Evolutionary conservation across 2,888 invertebrate genomes (phyloP), one percentile per base, ranked within the genome.

Genomic region (Dryadula phaetusa): DNA sequence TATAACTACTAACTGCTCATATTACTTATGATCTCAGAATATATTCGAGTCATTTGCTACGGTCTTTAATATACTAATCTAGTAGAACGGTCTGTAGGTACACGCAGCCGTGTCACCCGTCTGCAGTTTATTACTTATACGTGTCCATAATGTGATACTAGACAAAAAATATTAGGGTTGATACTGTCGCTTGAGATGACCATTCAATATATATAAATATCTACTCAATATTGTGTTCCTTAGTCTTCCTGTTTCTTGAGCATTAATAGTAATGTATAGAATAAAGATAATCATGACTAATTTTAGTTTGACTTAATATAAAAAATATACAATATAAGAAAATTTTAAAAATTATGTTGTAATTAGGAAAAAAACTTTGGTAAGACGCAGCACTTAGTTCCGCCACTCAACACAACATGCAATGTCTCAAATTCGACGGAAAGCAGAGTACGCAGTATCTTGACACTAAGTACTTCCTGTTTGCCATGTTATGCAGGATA

Each of bases 71-170:
- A 47, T 46, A 42, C 56, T 37, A 64, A 64, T 58, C 37, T 12
- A 49, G 60, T 49, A 37, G 46, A 58, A 16, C 18, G 42, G 40
- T 32, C 25, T n/a, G 16, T 28, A 49, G 49, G 49, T 49, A 37
- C 46, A 10, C 10, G 44, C 14, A 18, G 18, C 60, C 28, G 44
- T 60, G 32, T 8, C 25, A 46, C 44, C 44, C 25, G 18, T 34
- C 34, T 64, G 16, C 34, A 14, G 34, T 64, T 56, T 64, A 47
- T 56, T 64, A 14, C 60, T 32, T n/a, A 46, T 42, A 60, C 44
- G 44, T 46, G 42, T 10, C 32, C 56, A 56, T 56, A 56, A 56
- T 40, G 40, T 40, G 56, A 42, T 40, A 40, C 56, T 56, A 40
- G 37, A 40, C 7, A 40, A 40, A 40, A 56, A 56, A 56, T 56